Evolutionary conservation across 2,797 vertebrate genomes (phyloP), one percentile per base, ranked within the genome.

Genomic region (Bradypodion ventrale): DNA sequence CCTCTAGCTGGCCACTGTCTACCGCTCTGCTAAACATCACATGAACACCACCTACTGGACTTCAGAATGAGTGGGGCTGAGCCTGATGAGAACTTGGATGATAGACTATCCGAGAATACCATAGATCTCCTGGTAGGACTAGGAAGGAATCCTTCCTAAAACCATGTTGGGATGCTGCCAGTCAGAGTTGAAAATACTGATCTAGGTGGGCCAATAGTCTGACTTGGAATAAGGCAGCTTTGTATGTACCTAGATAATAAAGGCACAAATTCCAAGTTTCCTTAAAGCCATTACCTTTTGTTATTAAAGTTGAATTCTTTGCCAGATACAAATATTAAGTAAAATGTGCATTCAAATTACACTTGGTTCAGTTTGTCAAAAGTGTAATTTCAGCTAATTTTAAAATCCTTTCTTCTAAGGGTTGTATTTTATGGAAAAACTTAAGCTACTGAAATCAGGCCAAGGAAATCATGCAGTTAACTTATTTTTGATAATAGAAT

Each of bases 401-500:
- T 96, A 92, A 92, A 92, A 96, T 90, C 94, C 92, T 93, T 95
- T 96, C 93, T 78, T 96, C 92, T 93, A 94, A 96, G 93, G 93
- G 91, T 94, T 90, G 94, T 87, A 89, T 96, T 95, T 95, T 95
- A 86, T 91, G 92, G 91, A 90, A 88, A 95, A 92, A 94, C 95
- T 95, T 93, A 93, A 96, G 91, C 91, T 92, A 87, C 87, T 91
- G 92, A 95, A 93, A 95, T 95, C 93, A 95, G 92, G 84, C 89
- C 80, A 85, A 94, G 93, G 92, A 96, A 95, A 95, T 95, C 94
- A 94, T 93, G 94, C 93, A 93, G 94, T 92, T 95, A 95, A 95
- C 88, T 95, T 94, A 94, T 94, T 96, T 95, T 93, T 96, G 92
- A 95, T 95, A 96, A 95, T 94, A 94, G 95, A 95, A 96, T 94